These are phyloP conservation scores for Tipula helvola DNA, from an alignment of 2,888 invertebrate species.

Conservation along the genomic window DNA sequence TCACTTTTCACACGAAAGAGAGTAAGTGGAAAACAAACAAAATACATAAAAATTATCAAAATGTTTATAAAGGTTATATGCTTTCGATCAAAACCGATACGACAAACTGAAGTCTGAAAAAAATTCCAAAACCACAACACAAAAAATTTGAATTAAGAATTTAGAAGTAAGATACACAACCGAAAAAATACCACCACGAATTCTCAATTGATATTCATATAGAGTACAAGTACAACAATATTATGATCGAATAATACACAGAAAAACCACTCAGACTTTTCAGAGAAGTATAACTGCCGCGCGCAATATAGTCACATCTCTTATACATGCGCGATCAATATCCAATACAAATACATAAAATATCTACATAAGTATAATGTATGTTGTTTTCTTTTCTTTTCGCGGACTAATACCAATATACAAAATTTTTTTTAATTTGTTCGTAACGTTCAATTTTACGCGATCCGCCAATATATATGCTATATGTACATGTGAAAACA, in stretches of 20 bases:
- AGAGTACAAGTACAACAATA: not conserved
- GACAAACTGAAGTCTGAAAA: not conserved
- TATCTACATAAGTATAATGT: not conserved
- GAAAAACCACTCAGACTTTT: not conserved
- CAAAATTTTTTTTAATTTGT: not conserved
- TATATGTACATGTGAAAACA: not conserved
- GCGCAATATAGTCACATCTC: not conserved
- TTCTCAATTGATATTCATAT: not conserved
- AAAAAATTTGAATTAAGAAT: not conserved
- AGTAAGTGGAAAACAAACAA: not conserved
- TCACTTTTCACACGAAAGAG: not conserved
- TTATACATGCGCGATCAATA: not conserved
- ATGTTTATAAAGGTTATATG: not conserved
- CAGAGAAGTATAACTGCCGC: not conserved
- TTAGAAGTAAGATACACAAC: not conserved
- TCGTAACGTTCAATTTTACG: not conserved
- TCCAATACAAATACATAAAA: not conserved
- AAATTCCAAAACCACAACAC: not conserved
- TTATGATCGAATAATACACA: not conserved
- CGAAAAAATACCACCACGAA: not conserved
- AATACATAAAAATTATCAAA: not conserved
- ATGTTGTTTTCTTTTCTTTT: not conserved
- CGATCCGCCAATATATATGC: not conserved
- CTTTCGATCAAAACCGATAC: not conserved
- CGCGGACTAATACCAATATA: not conserved